A percentile compares a stretch with the other conserved stretches of the same genome.
phyloP scores from a whole-genome alignment of 2,113 vertebrate genomes.

The Entelurus aequoreus region DNA sequence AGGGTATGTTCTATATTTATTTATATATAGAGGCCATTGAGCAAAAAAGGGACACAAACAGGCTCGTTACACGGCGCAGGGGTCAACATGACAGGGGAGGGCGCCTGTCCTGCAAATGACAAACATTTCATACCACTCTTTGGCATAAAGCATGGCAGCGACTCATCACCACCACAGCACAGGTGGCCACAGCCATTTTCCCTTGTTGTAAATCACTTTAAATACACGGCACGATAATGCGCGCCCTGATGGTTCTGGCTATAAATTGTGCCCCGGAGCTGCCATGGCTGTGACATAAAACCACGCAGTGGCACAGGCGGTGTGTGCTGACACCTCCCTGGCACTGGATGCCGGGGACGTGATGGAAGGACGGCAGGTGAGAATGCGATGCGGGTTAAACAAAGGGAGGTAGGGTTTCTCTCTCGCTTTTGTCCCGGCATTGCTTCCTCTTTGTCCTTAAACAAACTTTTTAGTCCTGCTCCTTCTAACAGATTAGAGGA shows the following conservation, averaged over 20 bases:
- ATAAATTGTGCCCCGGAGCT: constrained; percentile 43
- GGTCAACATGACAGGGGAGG: too few relatives aligned
- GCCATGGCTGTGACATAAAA: constrained; percentile 35
- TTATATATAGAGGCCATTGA: too few relatives aligned
- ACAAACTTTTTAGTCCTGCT: background rate
- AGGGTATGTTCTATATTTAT: too few relatives aligned
- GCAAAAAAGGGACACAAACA: too few relatives aligned
- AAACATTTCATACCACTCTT: too few relatives aligned
- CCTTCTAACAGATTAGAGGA: too few relatives aligned
- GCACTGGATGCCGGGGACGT: constrained; percentile 20
- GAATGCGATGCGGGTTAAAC: constrained; percentile 50
- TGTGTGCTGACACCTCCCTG: constrained; percentile 43
- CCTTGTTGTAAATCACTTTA: constrained; percentile 25
- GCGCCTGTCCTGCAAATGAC: too few relatives aligned
- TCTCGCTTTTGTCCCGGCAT: background rate
- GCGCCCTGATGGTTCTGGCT: constrained; percentile 12
- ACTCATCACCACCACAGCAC: constrained; percentile 8
- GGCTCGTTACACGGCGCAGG: too few relatives aligned
- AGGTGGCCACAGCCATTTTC: background rate
- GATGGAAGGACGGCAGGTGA: constrained; percentile 63
- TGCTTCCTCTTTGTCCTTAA: constrained; percentile 2
- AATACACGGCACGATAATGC: constrained; percentile 21
- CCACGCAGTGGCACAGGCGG: constrained; percentile 8
- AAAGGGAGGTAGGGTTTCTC: constrained; percentile 40
- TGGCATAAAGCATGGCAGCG: background rate